Conservation (phyloP, 2,113 vertebrate genomes). For the Lanius collurio region DNA sequence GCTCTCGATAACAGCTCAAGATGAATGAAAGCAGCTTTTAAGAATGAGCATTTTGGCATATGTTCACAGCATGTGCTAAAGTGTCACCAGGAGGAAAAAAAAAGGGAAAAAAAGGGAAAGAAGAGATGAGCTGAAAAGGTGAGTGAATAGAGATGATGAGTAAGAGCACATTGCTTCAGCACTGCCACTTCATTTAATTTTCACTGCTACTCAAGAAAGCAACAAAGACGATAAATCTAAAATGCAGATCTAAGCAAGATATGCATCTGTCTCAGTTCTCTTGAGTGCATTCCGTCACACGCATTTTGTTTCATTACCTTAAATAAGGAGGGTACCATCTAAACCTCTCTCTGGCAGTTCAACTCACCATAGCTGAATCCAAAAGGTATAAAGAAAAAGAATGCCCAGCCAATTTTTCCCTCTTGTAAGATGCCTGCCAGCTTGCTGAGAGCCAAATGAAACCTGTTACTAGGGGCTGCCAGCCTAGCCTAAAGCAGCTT, state of each 20-base stretch:
- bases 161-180: background rate
- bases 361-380: background rate
- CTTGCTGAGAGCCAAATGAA: conserved; percentile 8
- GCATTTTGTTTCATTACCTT: background rate
- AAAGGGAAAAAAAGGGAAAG: background rate
- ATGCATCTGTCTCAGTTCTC: background rate
- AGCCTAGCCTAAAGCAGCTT: background rate
- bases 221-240: background rate
- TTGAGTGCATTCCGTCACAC: background rate
- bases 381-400: background rate
- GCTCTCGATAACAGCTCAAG: conserved; percentile 1
- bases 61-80: background rate
- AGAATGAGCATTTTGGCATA: conserved; percentile 9
- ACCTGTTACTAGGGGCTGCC: background rate
- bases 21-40: conserved; percentile 43
- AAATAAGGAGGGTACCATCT: background rate
- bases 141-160: background rate
- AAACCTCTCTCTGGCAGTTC: background rate
- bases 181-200: background rate
- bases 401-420: background rate
- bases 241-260: conserved; percentile 16
- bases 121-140: background rate
- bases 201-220: background rate
- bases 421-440: background rate
- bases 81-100: background rate